Percentiles rank a stretch among this genome's conserved stretches.
phyloP scores from a whole-genome alignment of 1,140 invertebrate species.

The Psilanteris sp. region DNA sequence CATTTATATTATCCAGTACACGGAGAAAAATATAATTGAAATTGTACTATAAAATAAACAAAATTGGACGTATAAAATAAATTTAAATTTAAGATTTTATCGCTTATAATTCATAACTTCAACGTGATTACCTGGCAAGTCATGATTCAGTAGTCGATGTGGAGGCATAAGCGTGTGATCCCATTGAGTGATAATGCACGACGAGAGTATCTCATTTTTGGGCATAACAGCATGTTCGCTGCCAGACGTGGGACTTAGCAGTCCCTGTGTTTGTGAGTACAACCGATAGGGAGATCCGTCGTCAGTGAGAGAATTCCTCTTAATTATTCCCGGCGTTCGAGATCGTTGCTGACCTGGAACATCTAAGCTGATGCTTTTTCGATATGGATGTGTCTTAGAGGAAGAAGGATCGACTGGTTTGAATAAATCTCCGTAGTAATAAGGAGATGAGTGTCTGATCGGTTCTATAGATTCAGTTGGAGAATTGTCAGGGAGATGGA shows the following conservation, averaged over 20 bases:
- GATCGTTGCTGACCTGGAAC: constrained; percentile 81
- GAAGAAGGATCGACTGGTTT: constrained; percentile 77
- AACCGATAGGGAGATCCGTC: constrained; percentile 80
- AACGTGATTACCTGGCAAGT: constrained; percentile 68
- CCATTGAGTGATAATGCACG: constrained; percentile 78
- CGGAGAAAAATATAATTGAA: too few relatives aligned
- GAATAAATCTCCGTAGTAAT: constrained; percentile 88
- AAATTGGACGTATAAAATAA: too few relatives aligned
- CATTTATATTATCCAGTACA: too few relatives aligned
- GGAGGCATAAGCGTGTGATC: constrained; percentile 79
- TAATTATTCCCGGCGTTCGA: constrained; percentile 78
- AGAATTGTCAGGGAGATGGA: constrained; percentile 74
- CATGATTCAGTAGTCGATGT: constrained; percentile 76
- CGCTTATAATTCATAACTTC: neutral
- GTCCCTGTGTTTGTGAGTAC: constrained; percentile 60
- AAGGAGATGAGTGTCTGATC: constrained; percentile 86
- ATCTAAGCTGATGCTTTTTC: constrained; percentile 85
- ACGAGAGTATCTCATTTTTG: constrained; percentile 72
- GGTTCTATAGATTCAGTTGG: constrained; percentile 77
- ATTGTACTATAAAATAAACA: too few relatives aligned
- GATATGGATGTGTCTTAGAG: constrained; percentile 72
- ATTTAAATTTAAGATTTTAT: too few relatives aligned
- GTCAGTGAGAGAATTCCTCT: constrained; percentile 84
- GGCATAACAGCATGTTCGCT: constrained; percentile 70
- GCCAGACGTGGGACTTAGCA: constrained; percentile 69